These are phyloP conservation scores for Tipula helvola DNA, from an alignment of 2,888 invertebrate species.

Conservation along the genomic window DNA sequence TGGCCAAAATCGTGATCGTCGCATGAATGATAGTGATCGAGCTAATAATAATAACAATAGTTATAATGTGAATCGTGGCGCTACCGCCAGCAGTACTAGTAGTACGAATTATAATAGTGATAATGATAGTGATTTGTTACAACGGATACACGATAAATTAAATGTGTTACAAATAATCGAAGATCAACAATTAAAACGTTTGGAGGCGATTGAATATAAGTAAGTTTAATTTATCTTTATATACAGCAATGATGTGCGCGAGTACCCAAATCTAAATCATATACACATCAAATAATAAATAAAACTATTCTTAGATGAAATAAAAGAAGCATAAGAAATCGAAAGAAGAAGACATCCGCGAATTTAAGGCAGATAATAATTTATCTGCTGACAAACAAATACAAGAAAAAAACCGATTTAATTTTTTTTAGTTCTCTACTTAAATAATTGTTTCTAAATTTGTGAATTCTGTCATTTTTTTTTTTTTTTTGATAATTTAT, in stretches of 20 bases:
- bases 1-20: not conserved
- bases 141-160: conserved; percentile 29
- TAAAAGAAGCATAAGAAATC: not conserved
- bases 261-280: not conserved
- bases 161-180: conserved; percentile 29
- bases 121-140: conserved; percentile 23
- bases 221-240: conserved; percentile 21
- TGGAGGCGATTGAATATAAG: conserved; percentile 33
- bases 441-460: not conserved
- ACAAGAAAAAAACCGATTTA: not conserved
- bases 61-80: not conserved
- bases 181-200: conserved; percentile 29
- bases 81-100: not conserved
- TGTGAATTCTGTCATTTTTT: not conserved
- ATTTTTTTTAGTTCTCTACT: not conserved
- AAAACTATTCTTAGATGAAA: not conserved
- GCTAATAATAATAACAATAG: not conserved
- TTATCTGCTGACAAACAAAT: not conserved
- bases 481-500: not conserved
- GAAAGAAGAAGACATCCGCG: not conserved
- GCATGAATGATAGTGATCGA: not conserved
- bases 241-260: not conserved
- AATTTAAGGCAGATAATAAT: not conserved
- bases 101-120: not conserved
- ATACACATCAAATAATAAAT: not conserved